These are phyloP conservation scores for Caenorhabditis uteleia DNA, from an alignment of 2,888 invertebrate species.

Conservation along the genomic window DNA sequence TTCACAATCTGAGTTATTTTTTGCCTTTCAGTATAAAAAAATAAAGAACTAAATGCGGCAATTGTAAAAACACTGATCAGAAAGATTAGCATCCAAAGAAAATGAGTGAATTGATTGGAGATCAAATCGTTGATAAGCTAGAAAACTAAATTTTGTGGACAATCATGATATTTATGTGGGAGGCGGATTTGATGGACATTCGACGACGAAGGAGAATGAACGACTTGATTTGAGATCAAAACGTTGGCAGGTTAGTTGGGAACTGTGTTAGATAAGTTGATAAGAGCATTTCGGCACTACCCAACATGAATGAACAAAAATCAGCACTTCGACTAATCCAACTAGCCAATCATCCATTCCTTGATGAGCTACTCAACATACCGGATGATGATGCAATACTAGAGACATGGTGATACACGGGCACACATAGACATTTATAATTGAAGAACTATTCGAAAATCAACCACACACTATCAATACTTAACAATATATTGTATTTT, in stretches of 20 bases:
- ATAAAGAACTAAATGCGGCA: too few species aligned
- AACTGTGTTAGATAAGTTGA: too few species aligned
- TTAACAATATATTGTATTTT: too few species aligned
- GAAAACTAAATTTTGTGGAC: constrained; percentile 10
- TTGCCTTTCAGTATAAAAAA: too few species aligned
- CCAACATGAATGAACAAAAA: constrained; percentile 30
- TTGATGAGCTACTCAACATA: constrained; percentile 32
- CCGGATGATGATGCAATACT: constrained; percentile 21
- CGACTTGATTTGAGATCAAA: constrained; percentile 26
- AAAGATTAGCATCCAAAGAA: too few species aligned
- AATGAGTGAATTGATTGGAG: too few species aligned
- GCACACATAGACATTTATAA: too few species aligned
- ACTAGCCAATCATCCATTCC: constrained; percentile 30
- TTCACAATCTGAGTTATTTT: too few species aligned
- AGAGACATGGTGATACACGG: constrained; percentile 14
- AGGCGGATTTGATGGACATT: constrained; percentile 47
- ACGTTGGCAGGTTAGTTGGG: constrained; percentile 39
- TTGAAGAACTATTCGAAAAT: too few species aligned
- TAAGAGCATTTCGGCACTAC: too few species aligned
- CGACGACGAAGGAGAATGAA: constrained; percentile 32
- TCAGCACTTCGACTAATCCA: constrained; percentile 37
- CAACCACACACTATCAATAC: too few species aligned
- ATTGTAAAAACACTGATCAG: too few species aligned
- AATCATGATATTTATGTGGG: constrained; percentile 31
- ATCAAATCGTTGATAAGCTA: constrained; percentile 35